Evolutionary conservation across 2,113 vertebrate genomes (phyloP), one percentile per base, ranked within the genome.

Genomic region (Corvus hawaiiensis): DNA sequence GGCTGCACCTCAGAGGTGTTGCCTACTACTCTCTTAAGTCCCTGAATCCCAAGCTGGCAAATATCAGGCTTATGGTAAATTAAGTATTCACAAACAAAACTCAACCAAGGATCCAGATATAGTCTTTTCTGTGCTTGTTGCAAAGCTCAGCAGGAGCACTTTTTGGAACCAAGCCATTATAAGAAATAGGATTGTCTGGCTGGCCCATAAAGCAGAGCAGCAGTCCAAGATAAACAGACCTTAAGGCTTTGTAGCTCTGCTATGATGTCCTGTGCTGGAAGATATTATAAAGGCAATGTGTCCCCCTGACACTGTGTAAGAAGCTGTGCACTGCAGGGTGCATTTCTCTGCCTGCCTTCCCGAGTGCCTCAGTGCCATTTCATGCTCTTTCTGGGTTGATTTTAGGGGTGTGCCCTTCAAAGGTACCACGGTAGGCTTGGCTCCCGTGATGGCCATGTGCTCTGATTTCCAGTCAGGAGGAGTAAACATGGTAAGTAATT

Each of bases 391-490:
- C 66, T 76, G 91, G 80, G 63, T 94, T 79, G 87, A 74, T 96
- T 97, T 37, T 93, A 99, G 99, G 94, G 99, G 99, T 35, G 94
- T 94, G 92, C 91, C 98, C 7, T 99, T 99, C 97, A 98, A 98
- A 19, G 99, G 99, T 63, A 99, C 98, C 79, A 99, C 99, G 51
- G 99, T 99, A 10, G 99, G 99, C 63, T 97, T 99, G 97, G 99
- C 99, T 64, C 99, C 99, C 0, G 98, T 99, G 77, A 99, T 98
- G 98, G 98, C 99, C 95, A 99, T 99, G 99, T 99, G 99, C 96
- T 99, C 99, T 0, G 98, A 98, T 74, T 99, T 99, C 96, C 99
- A 99, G 95, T 99, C 99, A 51, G 99, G 99, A 76, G 99, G 99
- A 33, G 98, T 99, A n/a, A 99, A 99, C 96, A 98, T 99, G 98